A percentile compares a stretch with the other conserved stretches of the same genome.
Evolutionary conservation across 2,113 vertebrate genomes (phyloP).

Genomic region (Henicopernis longicauda): DNA sequence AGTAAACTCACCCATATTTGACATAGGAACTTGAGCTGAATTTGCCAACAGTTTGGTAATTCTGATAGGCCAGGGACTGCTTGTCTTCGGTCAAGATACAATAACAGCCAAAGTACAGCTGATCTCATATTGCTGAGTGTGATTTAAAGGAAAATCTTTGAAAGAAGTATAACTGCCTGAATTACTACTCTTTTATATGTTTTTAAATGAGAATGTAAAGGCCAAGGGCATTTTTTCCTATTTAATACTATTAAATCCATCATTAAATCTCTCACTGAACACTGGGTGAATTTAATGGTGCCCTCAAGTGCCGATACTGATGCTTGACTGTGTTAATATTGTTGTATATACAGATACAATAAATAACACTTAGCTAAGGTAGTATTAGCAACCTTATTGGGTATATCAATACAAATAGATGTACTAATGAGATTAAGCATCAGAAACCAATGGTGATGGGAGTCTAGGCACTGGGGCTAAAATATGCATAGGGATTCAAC

Average conservation of each 20-base stretch:
- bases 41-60: constrained; percentile 48
- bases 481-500: constrained; percentile 21
- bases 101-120: not conserved
- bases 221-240: constrained; percentile 75
- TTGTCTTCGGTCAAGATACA: constrained; percentile 35
- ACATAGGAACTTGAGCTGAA: not conserved
- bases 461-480: constrained; percentile 37
- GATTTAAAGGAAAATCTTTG: constrained; percentile 75
- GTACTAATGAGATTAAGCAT: constrained; percentile 70
- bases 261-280: constrained; percentile 76
- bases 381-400: constrained; percentile 57
- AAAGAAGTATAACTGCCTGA: constrained; percentile 71
- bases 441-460: constrained; percentile 45
- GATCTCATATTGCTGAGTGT: constrained; percentile 48
- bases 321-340: constrained; percentile 77
- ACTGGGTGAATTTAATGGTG: constrained; percentile 76
- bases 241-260: constrained; percentile 78
- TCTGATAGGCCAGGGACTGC: not conserved
- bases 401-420: constrained; percentile 69
- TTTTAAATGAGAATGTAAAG: constrained; percentile 79
- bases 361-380: constrained; percentile 78
- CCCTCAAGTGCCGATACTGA: constrained; percentile 69
- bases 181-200: constrained; percentile 77
- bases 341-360: constrained; percentile 75
- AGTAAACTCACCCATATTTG: not conserved